Percentiles rank a stretch among this genome's conserved stretches.
Evolutionary conservation across 2,797 vertebrate genomes (phyloP).

Genomic region (Acanthiza pusilla): DNA sequence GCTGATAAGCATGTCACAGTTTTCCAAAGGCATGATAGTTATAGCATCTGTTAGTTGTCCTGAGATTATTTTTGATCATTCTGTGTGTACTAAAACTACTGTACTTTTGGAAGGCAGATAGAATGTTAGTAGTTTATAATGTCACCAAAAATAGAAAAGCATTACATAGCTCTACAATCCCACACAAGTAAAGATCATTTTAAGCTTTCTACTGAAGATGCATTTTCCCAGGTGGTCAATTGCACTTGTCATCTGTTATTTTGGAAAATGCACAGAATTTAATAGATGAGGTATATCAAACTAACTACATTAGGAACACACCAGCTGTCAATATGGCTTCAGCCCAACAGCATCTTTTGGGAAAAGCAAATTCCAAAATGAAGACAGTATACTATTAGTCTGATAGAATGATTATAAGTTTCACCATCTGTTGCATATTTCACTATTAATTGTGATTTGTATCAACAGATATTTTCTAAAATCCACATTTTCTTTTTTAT

Average conservation of each 20-base stretch:
- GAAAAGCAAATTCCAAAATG: constrained; percentile 71
- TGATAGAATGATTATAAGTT: constrained; percentile 77
- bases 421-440: constrained; percentile 78
- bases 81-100: constrained; percentile 1
- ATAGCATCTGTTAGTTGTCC: constrained; percentile 36
- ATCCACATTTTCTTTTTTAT: constrained; percentile 34
- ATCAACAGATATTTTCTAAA: constrained; percentile 60
- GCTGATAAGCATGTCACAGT: background rate
- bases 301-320: constrained; percentile 74
- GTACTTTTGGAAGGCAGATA: constrained; percentile 13
- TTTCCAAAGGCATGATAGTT: background rate
- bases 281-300: constrained; percentile 82
- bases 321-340: constrained; percentile 79
- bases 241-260: constrained; percentile 80
- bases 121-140: constrained; percentile 21
- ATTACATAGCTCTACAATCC: background rate
- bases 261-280: constrained; percentile 75
- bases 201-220: constrained; percentile 65
- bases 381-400: constrained; percentile 73
- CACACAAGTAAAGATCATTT: constrained; percentile 12
- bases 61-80: constrained; percentile 14
- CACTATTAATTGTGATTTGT: constrained; percentile 72
- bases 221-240: constrained; percentile 77
- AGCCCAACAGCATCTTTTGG: constrained; percentile 73
- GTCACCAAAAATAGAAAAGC: constrained; percentile 27